Base-by-base conservation (phyloP, 2,888 invertebrate species). In the Matsumyia berberina region DNA sequence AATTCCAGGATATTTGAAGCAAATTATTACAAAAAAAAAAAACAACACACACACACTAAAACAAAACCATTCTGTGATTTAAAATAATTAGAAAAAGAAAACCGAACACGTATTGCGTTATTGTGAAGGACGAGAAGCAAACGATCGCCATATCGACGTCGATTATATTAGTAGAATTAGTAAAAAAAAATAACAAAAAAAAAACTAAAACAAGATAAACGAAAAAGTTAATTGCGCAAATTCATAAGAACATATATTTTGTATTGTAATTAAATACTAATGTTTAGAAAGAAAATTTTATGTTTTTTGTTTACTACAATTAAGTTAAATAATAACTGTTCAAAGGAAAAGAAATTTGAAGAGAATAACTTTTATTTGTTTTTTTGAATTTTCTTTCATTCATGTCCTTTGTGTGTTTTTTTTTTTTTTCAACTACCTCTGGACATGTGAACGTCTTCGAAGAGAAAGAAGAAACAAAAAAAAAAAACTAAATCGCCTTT, bases 1-100 rank as follows among this genome's bases (percentile, higher is more conserved):
- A 58, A 76, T 66, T 64, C 57, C 66, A 79, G 19, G 64, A 31
- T 4, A 60, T 58, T 58, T 67, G 35, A 66, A 53, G 29, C 31
- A 78, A 78, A 67, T 62, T 76, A 37, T 73, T 51, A 69, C 17
- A 29, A 58, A 49, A 39, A 66, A 46, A 55, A 67, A n/a, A n/a
- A n/a, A n/a, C n/a, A n/a, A n/a, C n/a, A 74, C 44, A 70, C 33
- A 76, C 67, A 86, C 78, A 74, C 76, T 69, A 70, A 82, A 53
- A 53, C 31, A 55, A 80, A 81, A 86, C 79, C 81, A 81, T 86
- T 87, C 87, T 87, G 87, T 87, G 86, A 87, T 87, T 85, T 85
- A 73, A 82, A 77, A 79, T 78, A 81, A 78, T 67, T 67, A 81
- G 33, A 77, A 72, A 77, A 74, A 19, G 51, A 60, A 70, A 80